Conservation (phyloP, 2,797 vertebrate genomes). For the Manis pentadactyla region DNA sequence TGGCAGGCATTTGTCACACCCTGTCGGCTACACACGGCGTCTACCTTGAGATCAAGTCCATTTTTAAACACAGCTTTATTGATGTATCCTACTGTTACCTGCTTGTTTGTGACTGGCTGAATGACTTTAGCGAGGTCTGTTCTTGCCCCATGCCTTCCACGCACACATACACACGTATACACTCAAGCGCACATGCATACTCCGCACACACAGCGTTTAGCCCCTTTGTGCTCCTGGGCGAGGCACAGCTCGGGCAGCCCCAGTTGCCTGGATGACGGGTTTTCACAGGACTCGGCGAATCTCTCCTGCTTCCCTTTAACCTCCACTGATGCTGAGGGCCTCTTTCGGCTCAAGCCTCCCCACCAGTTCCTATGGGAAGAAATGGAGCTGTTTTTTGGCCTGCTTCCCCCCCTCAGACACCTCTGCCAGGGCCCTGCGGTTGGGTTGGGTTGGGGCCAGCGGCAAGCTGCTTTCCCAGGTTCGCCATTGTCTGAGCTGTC, state of each 20-base stretch:
- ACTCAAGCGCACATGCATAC: not conserved
- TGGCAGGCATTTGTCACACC: too few species aligned
- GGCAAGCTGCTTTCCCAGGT: not conserved
- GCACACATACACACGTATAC: rapidly evolving
- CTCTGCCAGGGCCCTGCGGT: not conserved
- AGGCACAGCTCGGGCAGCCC: not conserved
- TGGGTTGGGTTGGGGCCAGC: not conserved
- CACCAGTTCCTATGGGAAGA: too few species aligned
- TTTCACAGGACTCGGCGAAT: not conserved
- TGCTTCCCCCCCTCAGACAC: not conserved
- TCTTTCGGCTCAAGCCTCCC: not conserved
- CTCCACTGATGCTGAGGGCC: rapidly evolving
- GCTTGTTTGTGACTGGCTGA: not conserved
- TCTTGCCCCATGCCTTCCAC: not conserved
- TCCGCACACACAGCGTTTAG: not conserved
- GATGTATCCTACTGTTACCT: not conserved
- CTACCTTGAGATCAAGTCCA: not conserved
- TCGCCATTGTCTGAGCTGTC: too few species aligned
- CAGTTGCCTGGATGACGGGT: not conserved
- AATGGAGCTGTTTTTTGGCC: not conserved
- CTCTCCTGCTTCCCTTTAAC: not conserved
- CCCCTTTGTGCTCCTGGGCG: not conserved
- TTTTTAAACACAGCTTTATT: not conserved
- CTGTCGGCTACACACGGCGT: not conserved
- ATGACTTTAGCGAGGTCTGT: too few species aligned